Evolutionary conservation across 2,888 invertebrate genomes (phyloP), one percentile per base, ranked within the genome.

Genomic region (Thereva unica): DNA sequence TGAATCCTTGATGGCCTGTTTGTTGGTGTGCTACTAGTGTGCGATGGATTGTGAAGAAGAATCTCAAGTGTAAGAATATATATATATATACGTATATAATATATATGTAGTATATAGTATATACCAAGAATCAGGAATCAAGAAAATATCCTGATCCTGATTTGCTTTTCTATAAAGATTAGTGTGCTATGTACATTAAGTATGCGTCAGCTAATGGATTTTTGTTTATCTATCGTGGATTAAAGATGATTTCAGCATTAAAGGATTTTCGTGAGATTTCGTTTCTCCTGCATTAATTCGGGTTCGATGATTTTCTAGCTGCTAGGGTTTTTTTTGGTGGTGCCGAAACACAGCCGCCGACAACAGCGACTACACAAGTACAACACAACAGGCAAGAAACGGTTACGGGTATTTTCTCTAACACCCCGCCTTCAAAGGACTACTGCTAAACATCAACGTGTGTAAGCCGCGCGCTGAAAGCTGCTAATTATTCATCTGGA

Each of bases 221-320:
- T 72, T 70, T 73, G 72, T 73, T 73, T 73, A 73, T 72, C 72
- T 71, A 72, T 67, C 67, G 71, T 69, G 71, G 71, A 73, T 72
- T 71, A 72, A 68, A 71, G 69, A 72, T 72, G 72, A 71, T 71
- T 73, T 72, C 66, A 68, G 68, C 70, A 70, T 71, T 72, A 73
- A 70, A 71, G 71, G 72, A 72, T 73, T 73, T 72, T 63, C 68
- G 69, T 52, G 70, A 70, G 61, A 42, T 70, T 42, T 68, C 66
- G 57, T 70, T 69, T 67, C 68, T 66, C 69, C 65, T 54, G 23
- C 64, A 41, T 61, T 61, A 61, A 50, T 61, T 49, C 10, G 63
- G 67, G 61, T 61, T 66, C 64, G 67, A 68, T 70, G 71, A 70
- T 65, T 71, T 61, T 69, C 68, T 64, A 71, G 67, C 67, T 66